Evolutionary conservation across 2,797 vertebrate species (phyloP), one percentile per base, ranked within the genome.

Genomic region (Sebastes oblongus): DNA sequence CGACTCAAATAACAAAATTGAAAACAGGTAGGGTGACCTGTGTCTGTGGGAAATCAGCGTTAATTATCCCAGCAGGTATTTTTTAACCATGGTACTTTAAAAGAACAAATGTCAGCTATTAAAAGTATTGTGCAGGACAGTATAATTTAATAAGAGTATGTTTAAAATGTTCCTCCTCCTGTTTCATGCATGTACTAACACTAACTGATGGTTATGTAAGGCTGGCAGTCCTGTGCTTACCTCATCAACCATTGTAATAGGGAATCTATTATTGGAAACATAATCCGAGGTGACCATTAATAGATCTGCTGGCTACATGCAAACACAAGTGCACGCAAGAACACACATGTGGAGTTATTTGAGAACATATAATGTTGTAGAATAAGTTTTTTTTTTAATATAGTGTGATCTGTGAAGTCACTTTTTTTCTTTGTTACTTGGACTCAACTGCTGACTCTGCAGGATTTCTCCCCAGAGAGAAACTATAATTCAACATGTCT

Each of bases 251-350:
- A 76, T 79, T 88, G 76, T 87, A 77, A 77, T 62, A 62, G 78
- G 61, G 36, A 72, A 64, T 36, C 87, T 94, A 93, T 93, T 93
- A 75, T 81, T 89, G 73, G 92, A 89, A 83, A 76, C 80, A 20
- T 92, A 90, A 93, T 93, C 90, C 39, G 2, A 27, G 30, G 55
- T 80, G 78, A 81, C 68, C 70, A 87, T 80, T 82, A 87, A 84
- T 83, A 80, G 66, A 61, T 80, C 36, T 32, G 16, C 70, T 54
- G 58, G 56, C 64, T 56, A 79, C 72, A 62, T 73, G 42, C 54
- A 59, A 24, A 67, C 70, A 67, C 58, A 66, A 18, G 30, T 64
- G 22, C 56, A 46, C 27, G 34, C 66, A 56, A 9, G 30, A 60
- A 39, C 46, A 61, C 16, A 52, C 42, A 54, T 46, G 59, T 62